These are phyloP conservation scores for Mugil cephalus DNA, from an alignment of 2,113 vertebrate genomes.

Conservation along the genomic window DNA sequence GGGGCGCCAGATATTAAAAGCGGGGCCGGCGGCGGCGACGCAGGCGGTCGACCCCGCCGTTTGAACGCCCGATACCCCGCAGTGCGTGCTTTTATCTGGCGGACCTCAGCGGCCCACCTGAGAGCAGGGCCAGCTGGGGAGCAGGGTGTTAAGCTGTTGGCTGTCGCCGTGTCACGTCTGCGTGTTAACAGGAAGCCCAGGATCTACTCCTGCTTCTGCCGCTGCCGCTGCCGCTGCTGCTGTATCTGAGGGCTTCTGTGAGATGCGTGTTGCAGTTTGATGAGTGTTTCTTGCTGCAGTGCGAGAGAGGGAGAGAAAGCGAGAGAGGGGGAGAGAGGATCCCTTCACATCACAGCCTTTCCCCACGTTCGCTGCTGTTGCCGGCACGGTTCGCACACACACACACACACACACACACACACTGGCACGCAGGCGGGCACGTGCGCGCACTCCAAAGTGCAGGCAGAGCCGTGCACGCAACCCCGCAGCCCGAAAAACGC, in stretches of 20 bases:
- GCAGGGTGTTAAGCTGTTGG: slow-evolving; percentile 75
- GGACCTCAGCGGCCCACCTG: slow-evolving; percentile 75
- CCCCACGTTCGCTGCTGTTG: slow-evolving; percentile 50
- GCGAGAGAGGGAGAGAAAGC: slow-evolving; percentile 67
- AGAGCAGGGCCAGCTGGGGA: slow-evolving; percentile 69
- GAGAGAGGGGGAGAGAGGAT: slow-evolving; percentile 33
- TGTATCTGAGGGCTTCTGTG: slow-evolving; percentile 73
- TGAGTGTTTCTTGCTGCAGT: slow-evolving; percentile 84
- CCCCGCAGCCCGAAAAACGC: background rate
- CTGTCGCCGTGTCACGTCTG: slow-evolving; percentile 75
- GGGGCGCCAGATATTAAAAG: slow-evolving; percentile 40
- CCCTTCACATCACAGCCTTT: slow-evolving; percentile 55
- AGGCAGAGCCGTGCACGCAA: slow-evolving; percentile 10
- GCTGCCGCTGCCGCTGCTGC: slow-evolving; percentile 62
- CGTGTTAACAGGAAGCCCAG: slow-evolving; percentile 75
- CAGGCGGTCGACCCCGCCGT: slow-evolving; percentile 36
- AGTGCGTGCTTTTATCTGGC: slow-evolving; percentile 69
- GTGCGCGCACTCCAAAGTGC: slow-evolving; percentile 27
- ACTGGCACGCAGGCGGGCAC: slow-evolving; percentile 42
- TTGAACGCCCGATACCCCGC: slow-evolving; percentile 51
- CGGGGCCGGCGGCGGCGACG: background rate
- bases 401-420: slow-evolving; percentile 50
- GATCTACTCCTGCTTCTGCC: slow-evolving; percentile 59
- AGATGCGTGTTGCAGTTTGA: slow-evolving; percentile 84
- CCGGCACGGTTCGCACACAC: slow-evolving; percentile 50